A percentile compares a stretch with the other conserved stretches of the same genome.
These are phyloP conservation scores for Hyles vespertilio DNA, from an alignment of 1,140 invertebrate genomes.

Conservation along the genomic window DNA sequence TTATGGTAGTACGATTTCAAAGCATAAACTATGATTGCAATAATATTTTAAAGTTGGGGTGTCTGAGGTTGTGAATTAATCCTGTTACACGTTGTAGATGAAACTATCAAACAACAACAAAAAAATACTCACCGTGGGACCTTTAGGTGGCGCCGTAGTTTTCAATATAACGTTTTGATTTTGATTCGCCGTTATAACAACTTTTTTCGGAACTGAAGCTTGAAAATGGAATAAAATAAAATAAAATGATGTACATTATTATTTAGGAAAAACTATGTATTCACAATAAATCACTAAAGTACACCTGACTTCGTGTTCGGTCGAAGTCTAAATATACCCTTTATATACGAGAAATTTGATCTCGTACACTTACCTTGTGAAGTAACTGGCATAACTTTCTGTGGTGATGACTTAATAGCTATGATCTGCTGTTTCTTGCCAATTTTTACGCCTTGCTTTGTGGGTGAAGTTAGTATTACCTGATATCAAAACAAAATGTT, in stretches of 20 bases:
- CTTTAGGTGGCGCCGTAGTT: conserved; percentile 41
- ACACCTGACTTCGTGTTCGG: too few relatives aligned
- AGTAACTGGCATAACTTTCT: conserved; percentile 83
- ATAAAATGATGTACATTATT: conserved; percentile 9
- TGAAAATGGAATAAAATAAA: conserved; percentile 38
- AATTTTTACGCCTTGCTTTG: conserved; percentile 42
- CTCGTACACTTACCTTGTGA: conserved; percentile 48
- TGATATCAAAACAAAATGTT: conserved; percentile 25
- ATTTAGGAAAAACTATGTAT: too few relatives aligned
- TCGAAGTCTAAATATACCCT: too few relatives aligned
- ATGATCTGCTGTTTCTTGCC: conserved; percentile 56
- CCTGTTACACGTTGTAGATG: not conserved
- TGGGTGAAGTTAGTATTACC: conserved; percentile 53
- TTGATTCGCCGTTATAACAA: conserved; percentile 77
- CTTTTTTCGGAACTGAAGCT: conserved; percentile 69
- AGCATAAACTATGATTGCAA: too few relatives aligned
- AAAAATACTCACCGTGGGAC: conserved; percentile 22
- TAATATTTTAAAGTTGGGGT: too few relatives aligned
- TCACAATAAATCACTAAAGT: too few relatives aligned
- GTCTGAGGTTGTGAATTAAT: too few relatives aligned
- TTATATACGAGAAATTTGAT: too few relatives aligned
- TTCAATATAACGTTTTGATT: conserved; percentile 76
- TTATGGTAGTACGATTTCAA: too few relatives aligned
- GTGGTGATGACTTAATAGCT: conserved; percentile 77
- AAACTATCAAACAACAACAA: too few relatives aligned